Base-by-base conservation (phyloP, 2,113 vertebrate genomes). In the Clinocottus analis region DNA sequence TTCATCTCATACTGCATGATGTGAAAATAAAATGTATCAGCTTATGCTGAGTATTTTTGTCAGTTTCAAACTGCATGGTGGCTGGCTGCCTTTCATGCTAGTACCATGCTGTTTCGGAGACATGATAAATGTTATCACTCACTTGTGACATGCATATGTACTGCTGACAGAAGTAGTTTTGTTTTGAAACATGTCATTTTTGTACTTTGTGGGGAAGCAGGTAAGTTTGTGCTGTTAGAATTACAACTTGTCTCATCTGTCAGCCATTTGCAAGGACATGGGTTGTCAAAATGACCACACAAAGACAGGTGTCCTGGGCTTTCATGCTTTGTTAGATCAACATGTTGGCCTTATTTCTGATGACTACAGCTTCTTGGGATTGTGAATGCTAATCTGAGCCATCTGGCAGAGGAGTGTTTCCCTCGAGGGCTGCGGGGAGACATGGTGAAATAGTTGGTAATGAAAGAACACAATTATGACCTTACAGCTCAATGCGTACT, bases 1-100 rank as follows among this genome's bases (percentile, higher is more conserved):
- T 88, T 93, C 95, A 96, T 96, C 93, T 95, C 96, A 96, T 95
- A 73, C 93, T 93, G 90, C 95, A 96, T 95, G 89, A 83, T 82
- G 79, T 89, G 47, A 13, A 43, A 66, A 59, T 55, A 80, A 77
- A 67, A 81, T 61, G 70, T 90, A 75, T 87, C 88, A 90, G 86
- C 61, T 59, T 75, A 77, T 58, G 59, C 81, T 59, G 60, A 86
- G 65, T 90, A 79, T 91, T 84, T 85, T 58, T 89, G 87, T 90
- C 90, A 78, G 86, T 84, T 86, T 83, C 84, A 91, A 92, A 88
- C 80, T 72, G 90, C 92, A 92, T 89, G 87, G 82, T 79, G 83
- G 79, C 87, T 79, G 77, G 70, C 80, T 53, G 73, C 51, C 73
- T 68, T 84, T 85, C n/a, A 56, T 55, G 87, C 81, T 56, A 3